Evolutionary conservation across 1,140 invertebrate species (phyloP).

Genomic region (Pomacea maculata): DNA sequence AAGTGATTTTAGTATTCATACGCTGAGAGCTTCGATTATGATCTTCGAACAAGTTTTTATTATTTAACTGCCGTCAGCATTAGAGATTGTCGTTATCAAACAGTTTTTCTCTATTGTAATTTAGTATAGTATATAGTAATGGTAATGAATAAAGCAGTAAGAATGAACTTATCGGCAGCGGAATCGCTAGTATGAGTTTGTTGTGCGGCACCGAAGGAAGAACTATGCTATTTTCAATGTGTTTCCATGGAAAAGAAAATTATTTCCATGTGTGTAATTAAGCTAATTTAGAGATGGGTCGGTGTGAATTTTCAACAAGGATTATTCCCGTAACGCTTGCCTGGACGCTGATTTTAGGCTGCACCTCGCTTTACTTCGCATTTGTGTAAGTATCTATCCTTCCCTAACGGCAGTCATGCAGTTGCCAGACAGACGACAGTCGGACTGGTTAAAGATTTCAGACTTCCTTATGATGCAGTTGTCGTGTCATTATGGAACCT

Average conservation of each 20-base stretch:
- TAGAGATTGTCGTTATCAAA: no score
- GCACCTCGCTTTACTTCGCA: slow-evolving; percentile 93
- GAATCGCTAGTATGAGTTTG: slow-evolving; percentile 15
- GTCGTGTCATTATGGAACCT: no score
- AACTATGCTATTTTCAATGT: slow-evolving; percentile 45
- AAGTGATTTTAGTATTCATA: slow-evolving; percentile 23
- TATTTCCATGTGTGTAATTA: slow-evolving; percentile 24
- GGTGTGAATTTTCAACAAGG: slow-evolving; percentile 57
- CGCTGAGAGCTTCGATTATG: not conserved
- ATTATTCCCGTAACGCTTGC: slow-evolving; percentile 92
- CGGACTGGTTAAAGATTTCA: no score
- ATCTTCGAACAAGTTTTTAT: not conserved
- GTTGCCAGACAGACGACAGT: slow-evolving; percentile 9
- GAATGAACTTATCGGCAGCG: slow-evolving; percentile 3
- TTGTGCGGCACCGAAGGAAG: slow-evolving; percentile 31
- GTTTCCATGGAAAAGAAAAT: slow-evolving; percentile 22
- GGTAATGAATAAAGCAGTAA: no score
- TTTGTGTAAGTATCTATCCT: slow-evolving; percentile 86
- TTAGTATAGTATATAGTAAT: no score
- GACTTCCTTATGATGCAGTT: no score
- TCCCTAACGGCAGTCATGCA: slow-evolving; percentile 15
- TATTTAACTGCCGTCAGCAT: not conserved
- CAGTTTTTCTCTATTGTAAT: no score
- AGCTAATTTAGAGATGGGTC: slow-evolving; percentile 40
- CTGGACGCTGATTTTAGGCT: slow-evolving; percentile 89